Percentiles rank a stretch among this genome's conserved stretches.
These are phyloP conservation scores for Chlorocebus sabaeus DNA, from an alignment of 2,113 vertebrate species.

Conservation along the genomic window DNA sequence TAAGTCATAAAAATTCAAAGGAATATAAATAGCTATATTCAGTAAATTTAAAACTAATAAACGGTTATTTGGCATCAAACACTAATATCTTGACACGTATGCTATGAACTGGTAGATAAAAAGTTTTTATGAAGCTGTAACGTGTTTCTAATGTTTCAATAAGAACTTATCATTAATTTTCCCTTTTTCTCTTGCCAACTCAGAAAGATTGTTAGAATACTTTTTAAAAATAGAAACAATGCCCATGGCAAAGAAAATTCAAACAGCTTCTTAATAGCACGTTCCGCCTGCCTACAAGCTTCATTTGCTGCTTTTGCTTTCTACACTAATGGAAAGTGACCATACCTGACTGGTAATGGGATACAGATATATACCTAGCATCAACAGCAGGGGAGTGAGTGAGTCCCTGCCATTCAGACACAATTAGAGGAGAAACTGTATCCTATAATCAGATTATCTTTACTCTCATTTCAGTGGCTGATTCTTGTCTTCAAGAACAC, in stretches of 20 bases:
- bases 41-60: constrained; percentile 12
- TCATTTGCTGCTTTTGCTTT: not conserved
- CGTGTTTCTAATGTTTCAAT: not conserved
- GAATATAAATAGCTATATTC: not conserved
- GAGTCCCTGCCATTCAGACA: not conserved
- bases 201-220: not conserved
- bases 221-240: constrained; percentile 39
- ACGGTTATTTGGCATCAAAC: not conserved
- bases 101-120: not conserved
- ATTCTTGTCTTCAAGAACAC: not conserved
- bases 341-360: not conserved
- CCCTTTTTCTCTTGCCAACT: not conserved
- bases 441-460: not conserved
- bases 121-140: not conserved
- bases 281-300: not conserved
- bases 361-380: not conserved
- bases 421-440: not conserved
- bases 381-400: not conserved
- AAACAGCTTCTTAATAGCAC: not conserved
- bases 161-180: not conserved
- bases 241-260: constrained; percentile 1
- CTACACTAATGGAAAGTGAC: not conserved
- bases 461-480: not conserved
- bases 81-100: not conserved
- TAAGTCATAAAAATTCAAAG: not conserved